Evolutionary conservation across 2,888 invertebrate genomes (phyloP).

Genomic region (Cryptosula pallasiana): DNA sequence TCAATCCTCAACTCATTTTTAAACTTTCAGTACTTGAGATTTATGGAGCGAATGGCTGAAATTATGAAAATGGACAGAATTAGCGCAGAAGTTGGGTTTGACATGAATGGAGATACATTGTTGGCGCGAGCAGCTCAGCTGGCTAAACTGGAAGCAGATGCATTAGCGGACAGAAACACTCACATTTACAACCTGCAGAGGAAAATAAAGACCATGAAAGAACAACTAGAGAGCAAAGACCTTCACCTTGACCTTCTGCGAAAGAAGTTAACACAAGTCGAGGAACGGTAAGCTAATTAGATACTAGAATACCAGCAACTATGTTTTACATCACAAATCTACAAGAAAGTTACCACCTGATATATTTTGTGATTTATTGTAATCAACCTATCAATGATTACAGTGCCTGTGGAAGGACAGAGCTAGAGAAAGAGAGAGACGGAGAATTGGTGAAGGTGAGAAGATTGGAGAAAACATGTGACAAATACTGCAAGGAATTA

Average conservation of each 20-base stretch:
- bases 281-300: slow-evolving; percentile 70
- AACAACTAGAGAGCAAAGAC: slow-evolving; percentile 85
- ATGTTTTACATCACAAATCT: too few species aligned
- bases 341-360: too few species aligned
- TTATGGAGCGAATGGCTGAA: slow-evolving; percentile 74
- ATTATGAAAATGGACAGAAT: slow-evolving; percentile 80
- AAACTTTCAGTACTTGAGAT: slow-evolving; percentile 58
- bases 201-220: slow-evolving; percentile 70
- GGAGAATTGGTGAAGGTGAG: slow-evolving; percentile 38
- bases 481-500: slow-evolving; percentile 73
- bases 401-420: slow-evolving; percentile 38
- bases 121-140: slow-evolving; percentile 79
- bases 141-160: slow-evolving; percentile 72
- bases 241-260: slow-evolving; percentile 82
- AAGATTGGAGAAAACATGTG: slow-evolving; percentile 76
- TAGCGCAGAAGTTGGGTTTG: slow-evolving; percentile 72
- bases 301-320: too few species aligned
- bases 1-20: too few species aligned
- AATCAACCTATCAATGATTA: too few species aligned
- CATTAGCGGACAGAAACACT: slow-evolving; percentile 76
- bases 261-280: slow-evolving; percentile 78
- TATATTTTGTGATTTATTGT: too few species aligned
- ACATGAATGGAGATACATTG: slow-evolving; percentile 76
- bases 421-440: slow-evolving; percentile 45
- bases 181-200: slow-evolving; percentile 86